Evolutionary conservation across 2,888 invertebrate genomes (phyloP), one percentile per base, ranked within the genome.

Genomic region (Bellardia bayeri): DNA sequence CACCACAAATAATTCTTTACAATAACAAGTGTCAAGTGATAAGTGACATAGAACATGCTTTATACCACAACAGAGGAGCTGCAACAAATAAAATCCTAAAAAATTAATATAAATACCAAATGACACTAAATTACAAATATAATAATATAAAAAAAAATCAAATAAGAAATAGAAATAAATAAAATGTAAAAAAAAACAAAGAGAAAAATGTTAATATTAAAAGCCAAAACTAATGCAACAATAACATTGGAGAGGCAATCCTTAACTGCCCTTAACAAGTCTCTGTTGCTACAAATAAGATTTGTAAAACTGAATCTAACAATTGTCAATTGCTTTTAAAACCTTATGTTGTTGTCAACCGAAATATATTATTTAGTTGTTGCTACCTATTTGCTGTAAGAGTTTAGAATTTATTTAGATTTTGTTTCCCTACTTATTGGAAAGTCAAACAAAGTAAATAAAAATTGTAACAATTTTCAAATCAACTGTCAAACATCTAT

Each of bases 41-140:
- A 92, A 92, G 92, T 92, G 92, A 92, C 92, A 92, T 91, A 91
- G 91, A 92, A 92, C 92, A 92, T 92, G 92, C 91, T 85, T 85
- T 71, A 86, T 84, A 84, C 87, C 81, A 79, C n/a, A 51, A 51
- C 54, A 63, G 69, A 71, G 30, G 66, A 54, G 63, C 74, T 66
- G 72, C 68, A 58, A 69, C 85, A 74, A 68, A 58, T 58, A 68
- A 80, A 54, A 75, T 66, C 4, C 16, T 14, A n/a, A 63, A 71
- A 49, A 11, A 45, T 82, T 33, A 54, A 78, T 66, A 78, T 14
- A 80, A 84, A 78, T 49, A 68, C 40, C 14, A 82, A 63, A 56
- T 75, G 75, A 69, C 69, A 80, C 45, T 68, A 80, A 75, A 75
- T 80, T 75, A 49, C 16, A 75, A 80, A 79, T 37, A 56, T 42